Evolutionary conservation across 2,113 vertebrate genomes (phyloP).

Genomic region (Loxodonta africana): DNA sequence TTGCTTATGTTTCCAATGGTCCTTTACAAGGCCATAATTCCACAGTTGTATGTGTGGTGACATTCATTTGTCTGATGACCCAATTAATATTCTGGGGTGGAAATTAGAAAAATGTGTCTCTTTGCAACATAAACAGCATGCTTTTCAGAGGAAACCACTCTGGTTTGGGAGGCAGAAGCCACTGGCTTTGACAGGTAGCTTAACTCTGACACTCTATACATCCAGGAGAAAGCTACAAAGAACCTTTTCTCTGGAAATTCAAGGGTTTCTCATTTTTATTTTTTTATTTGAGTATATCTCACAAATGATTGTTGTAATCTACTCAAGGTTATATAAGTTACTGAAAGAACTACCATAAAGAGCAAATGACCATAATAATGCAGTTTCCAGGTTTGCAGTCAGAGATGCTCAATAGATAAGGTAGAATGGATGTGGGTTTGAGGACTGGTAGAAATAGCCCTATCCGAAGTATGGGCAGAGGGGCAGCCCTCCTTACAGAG

Average conservation of each 20-base stretch:
- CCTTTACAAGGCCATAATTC: background rate
- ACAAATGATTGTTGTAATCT: background rate
- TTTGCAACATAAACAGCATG: background rate
- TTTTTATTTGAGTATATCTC: constrained; percentile 5
- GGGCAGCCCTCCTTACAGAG: background rate
- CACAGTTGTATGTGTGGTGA: background rate
- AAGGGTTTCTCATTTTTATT: background rate
- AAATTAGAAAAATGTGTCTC: constrained; percentile 27
- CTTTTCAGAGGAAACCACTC: background rate
- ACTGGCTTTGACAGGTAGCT: background rate
- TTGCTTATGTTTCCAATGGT: background rate
- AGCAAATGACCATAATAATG: background rate
- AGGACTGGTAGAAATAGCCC: background rate
- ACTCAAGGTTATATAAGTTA: background rate
- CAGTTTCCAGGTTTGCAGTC: background rate
- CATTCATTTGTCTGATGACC: background rate
- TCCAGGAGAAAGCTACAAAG: background rate
- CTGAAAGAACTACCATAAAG: background rate
- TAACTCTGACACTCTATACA: background rate
- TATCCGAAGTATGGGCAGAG: background rate
- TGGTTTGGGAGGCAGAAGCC: background rate
- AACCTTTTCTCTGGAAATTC: background rate
- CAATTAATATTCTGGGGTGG: background rate
- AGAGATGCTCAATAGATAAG: background rate
- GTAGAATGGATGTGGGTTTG: background rate